Evolutionary conservation across 2,797 vertebrate genomes (phyloP).

Genomic region (Tamandua tetradactyla): DNA sequence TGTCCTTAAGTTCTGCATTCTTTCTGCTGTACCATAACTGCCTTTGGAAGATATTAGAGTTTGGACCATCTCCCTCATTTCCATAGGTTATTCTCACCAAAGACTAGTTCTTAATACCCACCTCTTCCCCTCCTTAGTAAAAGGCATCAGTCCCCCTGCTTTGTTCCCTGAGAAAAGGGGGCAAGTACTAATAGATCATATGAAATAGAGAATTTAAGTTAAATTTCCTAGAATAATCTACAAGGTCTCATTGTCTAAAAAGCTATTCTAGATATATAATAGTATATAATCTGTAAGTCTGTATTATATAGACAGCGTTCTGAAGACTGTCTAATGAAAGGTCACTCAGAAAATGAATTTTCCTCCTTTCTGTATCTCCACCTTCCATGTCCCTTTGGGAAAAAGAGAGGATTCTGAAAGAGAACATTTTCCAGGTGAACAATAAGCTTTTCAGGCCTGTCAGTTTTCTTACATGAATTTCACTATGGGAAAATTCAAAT

Average conservation of each 20-base stretch:
- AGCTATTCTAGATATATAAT: background rate
- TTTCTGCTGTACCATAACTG: background rate
- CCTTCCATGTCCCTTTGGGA: background rate
- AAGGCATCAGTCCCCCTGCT: background rate
- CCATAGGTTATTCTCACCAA: background rate
- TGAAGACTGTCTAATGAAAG: background rate
- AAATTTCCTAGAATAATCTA: background rate
- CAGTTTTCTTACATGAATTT: background rate
- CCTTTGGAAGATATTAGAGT: background rate
- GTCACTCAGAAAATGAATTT: background rate
- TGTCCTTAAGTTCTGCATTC: background rate
- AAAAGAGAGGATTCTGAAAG: conserved; percentile 26
- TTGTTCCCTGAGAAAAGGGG: background rate
- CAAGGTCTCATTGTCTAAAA: background rate
- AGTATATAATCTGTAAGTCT: too few species aligned
- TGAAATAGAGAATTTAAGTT: background rate
- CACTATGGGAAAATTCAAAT: background rate
- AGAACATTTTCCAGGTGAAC: background rate
- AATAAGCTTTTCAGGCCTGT: background rate
- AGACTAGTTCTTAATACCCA: background rate
- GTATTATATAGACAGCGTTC: background rate
- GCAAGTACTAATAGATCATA: background rate
- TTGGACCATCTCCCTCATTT: background rate
- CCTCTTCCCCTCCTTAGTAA: background rate
- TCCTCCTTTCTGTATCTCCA: background rate